Evolutionary conservation across 2,888 invertebrate species (phyloP).

Genomic region (Ennomos erosarius): DNA sequence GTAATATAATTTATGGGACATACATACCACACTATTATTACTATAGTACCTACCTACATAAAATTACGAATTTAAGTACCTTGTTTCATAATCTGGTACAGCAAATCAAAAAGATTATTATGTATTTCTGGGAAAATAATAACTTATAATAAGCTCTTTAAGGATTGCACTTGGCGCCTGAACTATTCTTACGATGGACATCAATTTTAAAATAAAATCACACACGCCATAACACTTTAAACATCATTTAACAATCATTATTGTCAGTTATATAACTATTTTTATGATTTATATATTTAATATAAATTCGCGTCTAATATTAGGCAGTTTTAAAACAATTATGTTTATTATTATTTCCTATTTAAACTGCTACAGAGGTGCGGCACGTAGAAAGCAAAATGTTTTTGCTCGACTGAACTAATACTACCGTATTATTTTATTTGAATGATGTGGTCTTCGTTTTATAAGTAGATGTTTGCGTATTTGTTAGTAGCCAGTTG

Average conservation of each 20-base stretch:
- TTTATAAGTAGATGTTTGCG: too few species aligned
- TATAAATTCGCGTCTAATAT: conserved; percentile 84
- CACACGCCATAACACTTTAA: conserved; percentile 81
- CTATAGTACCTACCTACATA: too few species aligned
- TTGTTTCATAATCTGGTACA: too few species aligned
- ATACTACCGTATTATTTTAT: too few species aligned
- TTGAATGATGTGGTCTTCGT: too few species aligned
- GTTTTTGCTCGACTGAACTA: too few species aligned
- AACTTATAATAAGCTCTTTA: neutral
- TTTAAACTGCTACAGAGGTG: conserved; percentile 58
- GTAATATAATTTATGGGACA: too few species aligned
- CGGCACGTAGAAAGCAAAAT: conserved; percentile 45
- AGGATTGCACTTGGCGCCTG: conserved; percentile 61
- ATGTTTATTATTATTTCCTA: conserved; percentile 70
- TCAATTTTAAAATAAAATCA: conserved; percentile 68
- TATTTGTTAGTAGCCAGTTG: too few species aligned
- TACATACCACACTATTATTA: too few species aligned
- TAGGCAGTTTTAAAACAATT: conserved; percentile 84
- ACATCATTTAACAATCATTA: conserved; percentile 86
- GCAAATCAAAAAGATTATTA: too few species aligned
- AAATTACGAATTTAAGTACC: too few species aligned
- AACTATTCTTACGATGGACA: conserved; percentile 69
- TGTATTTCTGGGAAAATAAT: too few species aligned
- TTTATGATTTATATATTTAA: conserved; percentile 78
- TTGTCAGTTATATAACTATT: conserved; percentile 85